Conservation (phyloP, 2,888 invertebrate genomes). For the Smittia aterrima region DNA sequence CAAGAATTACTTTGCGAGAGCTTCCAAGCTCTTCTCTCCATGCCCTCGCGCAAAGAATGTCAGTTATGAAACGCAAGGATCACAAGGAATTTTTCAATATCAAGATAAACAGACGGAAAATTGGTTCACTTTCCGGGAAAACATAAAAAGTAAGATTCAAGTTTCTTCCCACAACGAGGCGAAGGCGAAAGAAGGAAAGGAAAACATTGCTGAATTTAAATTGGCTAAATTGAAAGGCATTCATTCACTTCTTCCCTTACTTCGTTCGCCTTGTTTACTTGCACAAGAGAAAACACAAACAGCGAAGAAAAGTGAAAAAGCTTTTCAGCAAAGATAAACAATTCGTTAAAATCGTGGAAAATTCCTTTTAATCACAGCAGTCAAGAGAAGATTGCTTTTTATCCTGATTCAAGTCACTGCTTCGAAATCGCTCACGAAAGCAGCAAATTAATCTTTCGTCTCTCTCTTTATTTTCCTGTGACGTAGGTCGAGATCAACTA, state of each 20-base stretch:
- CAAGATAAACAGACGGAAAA: slow-evolving; percentile 11
- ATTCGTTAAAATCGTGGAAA: slow-evolving; percentile 23
- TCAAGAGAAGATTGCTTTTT: slow-evolving; percentile 5
- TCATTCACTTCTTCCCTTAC: background rate
- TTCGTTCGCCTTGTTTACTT: slow-evolving; percentile 10
- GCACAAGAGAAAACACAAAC: slow-evolving; percentile 9
- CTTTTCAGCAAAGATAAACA: background rate
- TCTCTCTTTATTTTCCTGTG: background rate
- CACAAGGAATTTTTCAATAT: slow-evolving; percentile 18
- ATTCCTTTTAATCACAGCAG: slow-evolving; percentile 12
- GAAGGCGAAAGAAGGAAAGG: background rate
- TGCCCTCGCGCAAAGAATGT: background rate
- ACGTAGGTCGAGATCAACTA: background rate
- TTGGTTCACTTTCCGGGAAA: background rate
- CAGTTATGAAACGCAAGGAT: background rate
- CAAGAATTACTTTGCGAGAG: background rate
- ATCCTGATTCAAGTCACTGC: background rate
- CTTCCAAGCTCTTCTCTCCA: background rate
- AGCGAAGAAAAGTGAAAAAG: background rate
- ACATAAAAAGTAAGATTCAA: background rate
- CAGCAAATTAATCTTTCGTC: background rate
- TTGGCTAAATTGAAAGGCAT: slow-evolving; percentile 32
- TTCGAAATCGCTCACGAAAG: background rate
- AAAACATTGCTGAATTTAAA: slow-evolving; percentile 24
- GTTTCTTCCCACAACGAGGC: background rate